phyloP scores from a whole-genome alignment of 1,140 invertebrate species.

The Tetranychus urticae region DNA sequence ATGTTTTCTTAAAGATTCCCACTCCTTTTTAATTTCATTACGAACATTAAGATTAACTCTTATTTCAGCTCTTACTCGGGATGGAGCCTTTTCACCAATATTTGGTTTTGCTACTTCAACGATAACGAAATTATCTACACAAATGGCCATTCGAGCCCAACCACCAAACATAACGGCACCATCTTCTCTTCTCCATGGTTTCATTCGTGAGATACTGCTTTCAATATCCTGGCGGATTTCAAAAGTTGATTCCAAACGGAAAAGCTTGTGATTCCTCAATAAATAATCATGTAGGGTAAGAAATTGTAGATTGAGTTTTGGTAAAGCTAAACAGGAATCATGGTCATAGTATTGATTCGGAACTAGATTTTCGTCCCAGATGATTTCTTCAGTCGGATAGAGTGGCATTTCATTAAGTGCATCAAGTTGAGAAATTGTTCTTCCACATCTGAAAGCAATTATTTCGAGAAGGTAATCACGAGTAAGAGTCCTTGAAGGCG shows the following conservation, averaged over 20 bases:
- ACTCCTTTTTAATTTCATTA: constrained; percentile 76
- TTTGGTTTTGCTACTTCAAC: constrained; percentile 49
- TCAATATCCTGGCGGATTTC: constrained; percentile 97
- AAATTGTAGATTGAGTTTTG: constrained; percentile 95
- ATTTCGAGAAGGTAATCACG: constrained; percentile 59
- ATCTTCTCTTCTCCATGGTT: constrained; percentile 79
- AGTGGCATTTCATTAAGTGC: constrained; percentile 91
- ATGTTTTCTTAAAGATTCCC: constrained; percentile 87
- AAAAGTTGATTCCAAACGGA: constrained; percentile 92
- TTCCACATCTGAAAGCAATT: constrained; percentile 61
- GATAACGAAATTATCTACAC: constrained; percentile 70
- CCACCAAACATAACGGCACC: constrained; percentile 69
- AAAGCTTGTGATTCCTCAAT: constrained; percentile 88
- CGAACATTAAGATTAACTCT: constrained; percentile 71
- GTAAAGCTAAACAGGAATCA: constrained; percentile 77
- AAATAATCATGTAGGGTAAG: constrained; percentile 95
- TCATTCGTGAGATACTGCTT: constrained; percentile 73
- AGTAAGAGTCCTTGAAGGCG: constrained; percentile 20
- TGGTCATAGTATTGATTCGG: constrained; percentile 91
- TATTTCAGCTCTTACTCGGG: constrained; percentile 76
- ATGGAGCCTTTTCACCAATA: constrained; percentile 71
- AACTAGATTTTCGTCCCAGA: constrained; percentile 98
- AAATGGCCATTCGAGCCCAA: constrained; percentile 95
- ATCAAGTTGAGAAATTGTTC: constrained; percentile 70
- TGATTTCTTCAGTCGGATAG: constrained; percentile 91